Conservation (phyloP, 2,888 invertebrate genomes). For the Himalopsyche kuldschensis region DNA sequence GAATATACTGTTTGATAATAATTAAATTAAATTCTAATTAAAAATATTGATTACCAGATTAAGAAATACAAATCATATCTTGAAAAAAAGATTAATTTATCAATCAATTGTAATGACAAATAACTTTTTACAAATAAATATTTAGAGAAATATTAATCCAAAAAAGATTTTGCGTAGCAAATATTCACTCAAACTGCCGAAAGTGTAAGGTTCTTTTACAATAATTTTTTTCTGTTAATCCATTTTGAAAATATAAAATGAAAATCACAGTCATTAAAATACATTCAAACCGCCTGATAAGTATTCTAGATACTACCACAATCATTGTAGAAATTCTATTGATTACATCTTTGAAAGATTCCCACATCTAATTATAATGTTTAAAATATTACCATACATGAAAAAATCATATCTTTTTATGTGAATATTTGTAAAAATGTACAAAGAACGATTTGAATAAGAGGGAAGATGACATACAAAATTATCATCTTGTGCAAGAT, state of each 20-base stretch:
- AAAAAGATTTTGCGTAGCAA: too few relatives aligned
- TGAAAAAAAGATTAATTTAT: not conserved
- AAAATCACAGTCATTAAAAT: too few relatives aligned
- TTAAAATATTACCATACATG: too few relatives aligned
- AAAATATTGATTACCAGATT: not conserved
- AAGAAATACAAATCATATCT: not conserved
- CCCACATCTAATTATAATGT: not conserved
- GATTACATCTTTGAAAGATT: not conserved
- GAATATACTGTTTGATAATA: not conserved
- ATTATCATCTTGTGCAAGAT: not conserved
- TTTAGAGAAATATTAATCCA: too few relatives aligned
- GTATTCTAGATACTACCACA: too few relatives aligned
- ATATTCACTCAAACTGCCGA: not conserved
- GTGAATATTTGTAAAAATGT: conserved; percentile 2
- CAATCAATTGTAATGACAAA: conserved; percentile 8
- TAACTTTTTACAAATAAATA: too few relatives aligned
- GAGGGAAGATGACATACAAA: not conserved
- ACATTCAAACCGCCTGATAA: too few relatives aligned
- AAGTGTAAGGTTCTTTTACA: not conserved
- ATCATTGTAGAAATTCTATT: too few relatives aligned
- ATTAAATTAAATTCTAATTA: not conserved
- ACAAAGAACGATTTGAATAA: not conserved
- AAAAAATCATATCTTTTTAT: not conserved
- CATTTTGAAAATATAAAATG: too few relatives aligned
- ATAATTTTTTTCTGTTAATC: not conserved